phyloP scores from a whole-genome alignment of 1,140 invertebrate genomes.

The Aphis gossypii region DNA sequence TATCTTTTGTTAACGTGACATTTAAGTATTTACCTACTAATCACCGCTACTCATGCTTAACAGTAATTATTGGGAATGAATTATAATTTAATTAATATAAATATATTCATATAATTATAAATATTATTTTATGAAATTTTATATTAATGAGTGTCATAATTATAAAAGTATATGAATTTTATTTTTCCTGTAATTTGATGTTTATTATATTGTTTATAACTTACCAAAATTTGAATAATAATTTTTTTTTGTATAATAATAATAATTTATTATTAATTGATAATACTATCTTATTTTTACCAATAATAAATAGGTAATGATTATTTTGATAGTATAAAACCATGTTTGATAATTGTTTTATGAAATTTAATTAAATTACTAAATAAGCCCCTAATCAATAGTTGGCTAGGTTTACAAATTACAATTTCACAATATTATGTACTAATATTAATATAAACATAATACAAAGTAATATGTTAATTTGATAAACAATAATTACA shows the following conservation, averaged over 20 bases:
- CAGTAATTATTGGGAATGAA: neutral
- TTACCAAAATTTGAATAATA: neutral
- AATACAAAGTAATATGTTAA: neutral
- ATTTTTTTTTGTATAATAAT: neutral
- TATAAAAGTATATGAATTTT: neutral
- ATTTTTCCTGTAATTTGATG: neutral
- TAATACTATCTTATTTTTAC: too few species aligned
- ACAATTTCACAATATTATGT: neutral
- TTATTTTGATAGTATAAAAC: neutral
- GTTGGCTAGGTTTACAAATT: neutral
- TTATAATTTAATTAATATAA: neutral
- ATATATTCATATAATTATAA: neutral
- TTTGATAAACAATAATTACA: neutral
- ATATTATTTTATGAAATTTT: neutral
- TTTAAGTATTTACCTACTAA: neutral
- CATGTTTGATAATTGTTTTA: neutral
- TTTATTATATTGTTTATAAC: neutral
- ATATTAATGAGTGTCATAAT: neutral
- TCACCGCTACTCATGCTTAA: neutral
- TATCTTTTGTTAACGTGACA: neutral
- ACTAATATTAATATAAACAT: neutral
- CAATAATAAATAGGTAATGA: too few species aligned
- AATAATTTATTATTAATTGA: too few species aligned
- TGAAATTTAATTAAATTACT: neutral
- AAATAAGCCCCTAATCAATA: neutral